Percentiles rank a stretch among this genome's conserved stretches.
Conservation (phyloP, 2,113 vertebrate species). For the Pantherophis guttatus region DNA sequence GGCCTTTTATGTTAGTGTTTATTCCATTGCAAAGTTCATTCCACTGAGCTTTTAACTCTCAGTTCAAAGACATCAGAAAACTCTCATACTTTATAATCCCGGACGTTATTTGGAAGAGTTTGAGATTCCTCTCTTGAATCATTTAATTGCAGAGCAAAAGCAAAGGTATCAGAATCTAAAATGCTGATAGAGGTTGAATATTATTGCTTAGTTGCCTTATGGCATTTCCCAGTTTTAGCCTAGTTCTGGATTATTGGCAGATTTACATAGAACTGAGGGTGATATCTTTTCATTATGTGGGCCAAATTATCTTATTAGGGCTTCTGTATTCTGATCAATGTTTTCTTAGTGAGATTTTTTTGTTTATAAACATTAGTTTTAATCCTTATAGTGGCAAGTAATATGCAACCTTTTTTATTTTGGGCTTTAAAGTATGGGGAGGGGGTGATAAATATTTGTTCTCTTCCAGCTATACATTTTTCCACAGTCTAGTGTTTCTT, state of each 20-base stretch:
- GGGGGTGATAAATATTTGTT: background rate
- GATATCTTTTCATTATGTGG: background rate
- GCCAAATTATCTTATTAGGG: background rate
- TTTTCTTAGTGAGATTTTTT: background rate
- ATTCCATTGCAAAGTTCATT: background rate
- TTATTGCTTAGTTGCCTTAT: too few relatives aligned
- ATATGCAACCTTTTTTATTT: constrained; percentile 21
- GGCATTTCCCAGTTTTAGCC: background rate
- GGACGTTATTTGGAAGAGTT: background rate
- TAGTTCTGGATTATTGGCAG: background rate
- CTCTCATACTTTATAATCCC: background rate
- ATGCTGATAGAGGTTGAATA: background rate
- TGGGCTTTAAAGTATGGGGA: constrained; percentile 7
- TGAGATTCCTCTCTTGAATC: background rate
- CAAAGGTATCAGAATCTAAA: background rate
- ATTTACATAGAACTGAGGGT: background rate
- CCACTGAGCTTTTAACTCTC: background rate
- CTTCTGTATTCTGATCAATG: background rate
- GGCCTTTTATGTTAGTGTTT: background rate
- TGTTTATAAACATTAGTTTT: background rate
- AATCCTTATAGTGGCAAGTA: constrained; percentile 6
- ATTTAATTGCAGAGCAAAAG: background rate
- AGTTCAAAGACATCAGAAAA: background rate
- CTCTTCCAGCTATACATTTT: background rate
- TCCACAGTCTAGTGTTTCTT: constrained; percentile 8